A percentile compares a stretch with the other conserved stretches of the same genome.
These are phyloP conservation scores for Cataglyphis cursor DNA, from an alignment of 2,888 invertebrate genomes.

Conservation along the genomic window DNA sequence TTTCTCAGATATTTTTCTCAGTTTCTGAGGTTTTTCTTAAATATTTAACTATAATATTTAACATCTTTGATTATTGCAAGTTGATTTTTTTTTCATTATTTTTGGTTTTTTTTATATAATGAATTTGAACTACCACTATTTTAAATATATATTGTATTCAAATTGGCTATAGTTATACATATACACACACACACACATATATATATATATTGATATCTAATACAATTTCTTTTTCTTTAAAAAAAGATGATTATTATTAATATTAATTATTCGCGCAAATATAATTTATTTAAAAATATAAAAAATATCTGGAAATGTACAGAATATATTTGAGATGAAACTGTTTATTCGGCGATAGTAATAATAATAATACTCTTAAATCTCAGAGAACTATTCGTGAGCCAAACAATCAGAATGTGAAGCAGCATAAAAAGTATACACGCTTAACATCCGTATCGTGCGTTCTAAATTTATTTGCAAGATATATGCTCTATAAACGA, in stretches of 20 bases:
- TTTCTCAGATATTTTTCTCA: too few relatives aligned
- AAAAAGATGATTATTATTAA: background rate
- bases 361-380: background rate
- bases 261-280: background rate
- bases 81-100: too few relatives aligned
- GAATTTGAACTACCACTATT: too few relatives aligned
- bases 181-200: too few relatives aligned
- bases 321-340: background rate
- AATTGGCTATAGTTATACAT: too few relatives aligned
- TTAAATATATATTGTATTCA: too few relatives aligned
- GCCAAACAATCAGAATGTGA: background rate
- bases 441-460: background rate
- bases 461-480: slow-evolving; percentile 49
- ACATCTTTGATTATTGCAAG: too few relatives aligned
- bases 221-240: background rate
- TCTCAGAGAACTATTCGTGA: background rate
- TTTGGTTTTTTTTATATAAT: too few relatives aligned
- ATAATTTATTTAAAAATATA: background rate
- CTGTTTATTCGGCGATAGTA: background rate
- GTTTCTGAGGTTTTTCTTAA: too few relatives aligned
- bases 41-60: too few relatives aligned
- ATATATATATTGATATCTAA: too few relatives aligned
- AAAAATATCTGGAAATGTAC: background rate
- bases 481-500: slow-evolving; percentile 23
- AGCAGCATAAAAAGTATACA: slow-evolving; percentile 5